Evolutionary conservation across 92 coral and sea anemone genomes (phyloP).

Genomic region (Phymanthus crucifer): DNA sequence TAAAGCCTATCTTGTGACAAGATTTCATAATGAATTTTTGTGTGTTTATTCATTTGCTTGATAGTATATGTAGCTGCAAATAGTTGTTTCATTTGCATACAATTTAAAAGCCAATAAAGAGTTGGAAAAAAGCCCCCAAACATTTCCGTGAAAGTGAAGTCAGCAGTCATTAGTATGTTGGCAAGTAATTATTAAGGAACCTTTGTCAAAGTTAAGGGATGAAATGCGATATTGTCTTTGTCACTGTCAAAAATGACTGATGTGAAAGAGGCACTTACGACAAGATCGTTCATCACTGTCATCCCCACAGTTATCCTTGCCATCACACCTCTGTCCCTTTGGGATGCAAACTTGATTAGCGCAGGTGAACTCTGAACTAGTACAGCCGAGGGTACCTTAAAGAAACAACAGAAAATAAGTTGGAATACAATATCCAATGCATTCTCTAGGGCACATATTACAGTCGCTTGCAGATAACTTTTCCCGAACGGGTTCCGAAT

Average conservation of each 20-base stretch:
- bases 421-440: background rate
- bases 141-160: background rate
- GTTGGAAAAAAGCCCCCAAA: background rate
- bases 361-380: slow-evolving; percentile 54
- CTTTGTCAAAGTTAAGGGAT: background rate
- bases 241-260: too few relatives aligned
- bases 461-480: too few relatives aligned
- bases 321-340: slow-evolving; percentile 66
- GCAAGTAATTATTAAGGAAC: background rate
- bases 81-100: background rate
- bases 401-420: slow-evolving; percentile 2
- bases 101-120: slow-evolving; percentile 11
- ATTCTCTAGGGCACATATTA: too few relatives aligned
- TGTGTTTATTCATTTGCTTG: too few relatives aligned
- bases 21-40: too few relatives aligned
- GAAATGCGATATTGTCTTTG: too few relatives aligned
- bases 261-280: slow-evolving; percentile 57
- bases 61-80: background rate
- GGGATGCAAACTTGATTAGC: slow-evolving; percentile 70
- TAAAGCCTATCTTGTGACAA: too few relatives aligned
- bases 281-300: slow-evolving; percentile 80
- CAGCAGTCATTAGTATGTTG: background rate
- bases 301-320: slow-evolving; percentile 76
- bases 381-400: slow-evolving; percentile 59
- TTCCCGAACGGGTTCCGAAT: too few relatives aligned